These are phyloP conservation scores for Penaeus japonicus DNA, from an alignment of 1,140 invertebrate species.

Conservation along the genomic window DNA sequence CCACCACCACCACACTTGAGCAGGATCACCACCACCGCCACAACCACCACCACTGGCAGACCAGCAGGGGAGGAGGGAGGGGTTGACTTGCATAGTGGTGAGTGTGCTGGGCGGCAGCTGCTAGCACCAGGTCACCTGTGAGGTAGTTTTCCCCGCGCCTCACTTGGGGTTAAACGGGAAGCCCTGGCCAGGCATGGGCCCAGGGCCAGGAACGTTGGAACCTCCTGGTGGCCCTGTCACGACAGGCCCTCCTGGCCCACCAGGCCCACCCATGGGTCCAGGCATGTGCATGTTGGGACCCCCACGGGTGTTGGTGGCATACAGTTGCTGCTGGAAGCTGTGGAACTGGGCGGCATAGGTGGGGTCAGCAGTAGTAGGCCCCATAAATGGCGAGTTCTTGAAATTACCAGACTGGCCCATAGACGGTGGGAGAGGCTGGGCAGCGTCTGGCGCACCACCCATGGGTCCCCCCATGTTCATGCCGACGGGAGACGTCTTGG, in stretches of 20 bases:
- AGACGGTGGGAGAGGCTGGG: constrained; percentile 79
- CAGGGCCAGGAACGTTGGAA: constrained; percentile 53
- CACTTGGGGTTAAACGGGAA: constrained; percentile 59
- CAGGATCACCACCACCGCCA: constrained; percentile 51
- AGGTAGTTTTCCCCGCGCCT: constrained; percentile 52
- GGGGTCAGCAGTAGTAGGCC: constrained; percentile 82
- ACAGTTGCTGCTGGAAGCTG: constrained; percentile 93
- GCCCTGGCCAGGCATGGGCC: constrained; percentile 56
- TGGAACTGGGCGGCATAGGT: constrained; percentile 94
- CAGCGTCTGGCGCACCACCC: constrained; percentile 68
- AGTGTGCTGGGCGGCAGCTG: constrained; percentile 52
- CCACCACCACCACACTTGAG: constrained; percentile 53
- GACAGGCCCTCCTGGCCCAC: constrained; percentile 49
- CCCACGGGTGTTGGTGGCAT: constrained; percentile 80
- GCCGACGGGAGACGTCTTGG: constrained; percentile 61
- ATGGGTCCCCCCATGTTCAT: constrained; percentile 61
- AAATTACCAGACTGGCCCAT: constrained; percentile 77
- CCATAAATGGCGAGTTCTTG: constrained; percentile 80
- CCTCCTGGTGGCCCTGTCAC: constrained; percentile 52
- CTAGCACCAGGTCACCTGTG: constrained; percentile 57
- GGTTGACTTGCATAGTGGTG: constrained; percentile 54
- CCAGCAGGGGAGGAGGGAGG: constrained; percentile 21
- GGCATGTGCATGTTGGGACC: constrained; percentile 58
- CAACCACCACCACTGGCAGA: constrained; percentile 33
- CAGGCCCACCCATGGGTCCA: constrained; percentile 51